Evolutionary conservation across 2,113 vertebrate genomes (phyloP).

Genomic region (Jaculus jaculus): DNA sequence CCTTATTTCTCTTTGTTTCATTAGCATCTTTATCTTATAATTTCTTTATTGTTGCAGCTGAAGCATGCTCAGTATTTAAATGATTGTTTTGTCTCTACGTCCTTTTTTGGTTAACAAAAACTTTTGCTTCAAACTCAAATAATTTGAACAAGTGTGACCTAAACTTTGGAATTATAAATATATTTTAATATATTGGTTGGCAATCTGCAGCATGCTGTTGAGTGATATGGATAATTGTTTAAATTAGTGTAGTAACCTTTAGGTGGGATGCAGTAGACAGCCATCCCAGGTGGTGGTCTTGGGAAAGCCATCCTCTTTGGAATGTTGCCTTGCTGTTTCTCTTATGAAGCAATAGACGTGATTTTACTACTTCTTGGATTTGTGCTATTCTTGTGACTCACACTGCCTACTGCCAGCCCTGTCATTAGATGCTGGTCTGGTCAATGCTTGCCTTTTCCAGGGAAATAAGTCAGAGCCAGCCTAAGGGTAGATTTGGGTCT

Average conservation of each 20-base stretch:
- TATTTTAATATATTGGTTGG: not conserved
- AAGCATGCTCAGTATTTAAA: slow-evolving; percentile 48
- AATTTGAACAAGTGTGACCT: slow-evolving; percentile 34
- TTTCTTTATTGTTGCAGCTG: slow-evolving; percentile 69
- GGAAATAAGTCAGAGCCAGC: not conserved
- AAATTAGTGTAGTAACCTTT: not conserved
- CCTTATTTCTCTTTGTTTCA: slow-evolving; percentile 68
- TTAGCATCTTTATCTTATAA: slow-evolving; percentile 74
- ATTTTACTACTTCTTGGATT: not conserved
- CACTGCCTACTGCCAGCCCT: not conserved
- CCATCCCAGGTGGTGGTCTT: not conserved
- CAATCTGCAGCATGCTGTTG: not conserved
- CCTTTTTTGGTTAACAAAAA: slow-evolving; percentile 48
- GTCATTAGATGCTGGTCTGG: not conserved
- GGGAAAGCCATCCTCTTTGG: not conserved
- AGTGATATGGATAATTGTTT: not conserved
- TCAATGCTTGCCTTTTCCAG: not conserved
- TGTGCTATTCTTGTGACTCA: not conserved
- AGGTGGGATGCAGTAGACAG: not conserved
- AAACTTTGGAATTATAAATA: slow-evolving; percentile 12
- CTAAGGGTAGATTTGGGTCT: not conserved
- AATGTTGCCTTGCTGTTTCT: not conserved
- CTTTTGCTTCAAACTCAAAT: slow-evolving; percentile 55
- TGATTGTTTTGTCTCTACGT: slow-evolving; percentile 51
- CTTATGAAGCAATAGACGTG: not conserved